Base-by-base conservation (phyloP, 2,797 vertebrate genomes). In the Sebastes nivosus region DNA sequence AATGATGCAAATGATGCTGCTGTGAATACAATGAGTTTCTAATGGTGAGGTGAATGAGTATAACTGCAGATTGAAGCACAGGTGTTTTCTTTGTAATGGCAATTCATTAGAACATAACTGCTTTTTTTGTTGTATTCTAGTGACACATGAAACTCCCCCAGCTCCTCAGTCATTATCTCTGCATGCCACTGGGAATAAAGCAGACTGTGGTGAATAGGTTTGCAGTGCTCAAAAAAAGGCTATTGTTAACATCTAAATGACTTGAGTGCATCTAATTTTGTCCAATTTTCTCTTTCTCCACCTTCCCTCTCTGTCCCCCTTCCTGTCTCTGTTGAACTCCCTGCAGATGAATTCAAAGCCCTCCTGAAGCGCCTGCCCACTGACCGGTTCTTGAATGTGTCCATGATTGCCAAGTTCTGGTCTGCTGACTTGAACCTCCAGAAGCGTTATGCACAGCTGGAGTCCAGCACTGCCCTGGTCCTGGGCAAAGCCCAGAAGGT, bases 351-450 rank as follows among this genome's bases (percentile, higher is more conserved):
- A 87, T 98, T 98, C 92, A 99, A 98, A 94, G 89, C 94, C 75
- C 95, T 99, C 82, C 94, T 99, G 92, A 98, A 97, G 92, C 96
- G 95, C 61, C 91, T 99, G 58, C 98, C 98, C 0, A 93, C 89
- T 0, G 98, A 99, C 89, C 96, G 89, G 32, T 99, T 99, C 93
- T 86, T 99, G 91, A 99, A 99, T 88, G 94, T 96, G 81, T 97
- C 98, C 0, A 91, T 93, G 65, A 94, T 99, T 74, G 96, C 97
- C 72, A 97, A 97, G 93, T 97, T 97, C 93, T 99, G 98, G 98
- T 94, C 94, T 11, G 92, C 95, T 80, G 98, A 99, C 84, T 46
- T 93, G 30, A 83, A 95, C 6, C 87, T 99, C n/a, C 97, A 97
- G 93, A 98, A 97, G 80, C 97, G 97, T 78, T 98, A 97, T 66